Percentiles rank a stretch among this genome's conserved stretches.
Conservation (phyloP, 2,888 invertebrate species). For the Buathra laborator region DNA sequence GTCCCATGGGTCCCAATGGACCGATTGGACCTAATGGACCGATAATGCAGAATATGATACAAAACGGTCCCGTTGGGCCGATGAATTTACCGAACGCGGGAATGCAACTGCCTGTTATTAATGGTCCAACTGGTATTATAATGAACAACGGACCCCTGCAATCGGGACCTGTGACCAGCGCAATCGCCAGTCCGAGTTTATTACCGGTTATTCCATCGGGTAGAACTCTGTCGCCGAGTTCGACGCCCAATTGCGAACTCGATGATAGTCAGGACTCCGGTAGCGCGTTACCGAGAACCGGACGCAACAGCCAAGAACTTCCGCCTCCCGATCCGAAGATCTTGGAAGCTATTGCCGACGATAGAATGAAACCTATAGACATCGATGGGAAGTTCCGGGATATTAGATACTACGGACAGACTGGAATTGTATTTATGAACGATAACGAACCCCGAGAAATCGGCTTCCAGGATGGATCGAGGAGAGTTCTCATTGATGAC, state of each 20-base stretch:
- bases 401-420: slow-evolving; percentile 94
- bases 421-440: slow-evolving; percentile 93
- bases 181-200: slow-evolving; percentile 70
- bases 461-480: slow-evolving; percentile 92
- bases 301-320: slow-evolving; percentile 80
- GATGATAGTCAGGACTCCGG: slow-evolving; percentile 72
- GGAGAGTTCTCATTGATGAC: slow-evolving; percentile 92
- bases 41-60: slow-evolving; percentile 75
- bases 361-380: slow-evolving; percentile 92
- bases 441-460: slow-evolving; percentile 95
- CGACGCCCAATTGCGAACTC: slow-evolving; percentile 74
- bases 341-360: slow-evolving; percentile 87
- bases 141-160: slow-evolving; percentile 76
- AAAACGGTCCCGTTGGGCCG: slow-evolving; percentile 76
- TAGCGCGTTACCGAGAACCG: slow-evolving; percentile 24
- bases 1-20: slow-evolving; percentile 71
- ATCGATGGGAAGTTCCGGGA: slow-evolving; percentile 93
- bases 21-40: slow-evolving; percentile 72
- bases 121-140: slow-evolving; percentile 76
- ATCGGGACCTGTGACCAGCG: slow-evolving; percentile 58
- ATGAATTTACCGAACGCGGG: slow-evolving; percentile 74
- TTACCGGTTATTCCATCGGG: slow-evolving; percentile 58
- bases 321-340: slow-evolving; percentile 84
- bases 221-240: slow-evolving; percentile 75
- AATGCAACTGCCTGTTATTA: slow-evolving; percentile 73